Percentiles rank a stretch among this genome's conserved stretches.
Evolutionary conservation across 2,797 vertebrate genomes (phyloP).

Genomic region (Falco columbarius): DNA sequence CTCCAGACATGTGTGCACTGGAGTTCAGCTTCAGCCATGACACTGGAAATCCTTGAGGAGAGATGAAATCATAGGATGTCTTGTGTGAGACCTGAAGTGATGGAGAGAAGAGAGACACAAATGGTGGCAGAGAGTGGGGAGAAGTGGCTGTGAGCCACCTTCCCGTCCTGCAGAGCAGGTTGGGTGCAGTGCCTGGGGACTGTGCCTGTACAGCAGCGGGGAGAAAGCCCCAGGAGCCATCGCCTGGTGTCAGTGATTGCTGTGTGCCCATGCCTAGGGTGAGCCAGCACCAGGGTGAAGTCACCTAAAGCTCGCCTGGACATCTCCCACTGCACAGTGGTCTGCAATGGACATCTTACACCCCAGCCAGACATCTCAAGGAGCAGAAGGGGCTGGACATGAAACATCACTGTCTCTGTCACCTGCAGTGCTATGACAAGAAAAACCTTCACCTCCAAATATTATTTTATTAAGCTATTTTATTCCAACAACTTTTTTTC

Average conservation of each 20-base stretch:
- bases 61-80: not conserved
- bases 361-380: not conserved
- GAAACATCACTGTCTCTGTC: not conserved
- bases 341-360: not conserved
- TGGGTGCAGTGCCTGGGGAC: not conserved
- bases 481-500: not conserved
- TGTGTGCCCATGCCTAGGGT: not conserved
- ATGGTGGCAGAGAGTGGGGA: not conserved
- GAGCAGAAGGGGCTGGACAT: not conserved
- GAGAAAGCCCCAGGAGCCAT: not conserved
- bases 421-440: not conserved
- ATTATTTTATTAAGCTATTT: not conserved
- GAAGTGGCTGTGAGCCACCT: not conserved
- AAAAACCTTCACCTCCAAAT: not conserved
- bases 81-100: not conserved
- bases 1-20: not conserved
- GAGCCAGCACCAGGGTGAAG: not conserved
- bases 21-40: constrained; percentile 3
- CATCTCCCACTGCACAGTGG: not conserved
- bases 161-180: not conserved
- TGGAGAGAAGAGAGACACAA: not conserved
- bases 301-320: not conserved
- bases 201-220: not conserved
- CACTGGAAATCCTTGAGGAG: not conserved
- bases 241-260: not conserved